phyloP scores from a whole-genome alignment of 2,888 invertebrate species.

The Lasioglossum morio region DNA sequence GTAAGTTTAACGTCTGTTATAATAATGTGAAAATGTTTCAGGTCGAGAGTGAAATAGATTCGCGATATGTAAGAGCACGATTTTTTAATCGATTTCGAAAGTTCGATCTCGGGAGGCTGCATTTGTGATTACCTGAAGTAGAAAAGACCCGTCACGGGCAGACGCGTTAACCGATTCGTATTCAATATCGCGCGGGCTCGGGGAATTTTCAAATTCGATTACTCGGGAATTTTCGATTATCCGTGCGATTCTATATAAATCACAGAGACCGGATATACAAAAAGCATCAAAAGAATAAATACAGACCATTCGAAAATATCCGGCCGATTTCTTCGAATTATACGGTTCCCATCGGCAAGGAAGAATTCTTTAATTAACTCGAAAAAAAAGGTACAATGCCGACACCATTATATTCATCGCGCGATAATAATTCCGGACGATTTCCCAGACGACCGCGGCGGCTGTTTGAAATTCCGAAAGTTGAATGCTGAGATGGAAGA shows the following conservation, averaged over 20 bases:
- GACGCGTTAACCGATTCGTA: not conserved
- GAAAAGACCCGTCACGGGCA: not conserved
- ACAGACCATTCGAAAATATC: not conserved
- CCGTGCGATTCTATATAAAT: not conserved
- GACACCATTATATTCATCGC: constrained; percentile 6
- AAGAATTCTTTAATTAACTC: constrained; percentile 10
- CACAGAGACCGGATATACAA: not conserved
- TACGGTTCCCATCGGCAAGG: not conserved
- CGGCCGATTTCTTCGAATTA: not conserved
- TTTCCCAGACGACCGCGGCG: constrained; percentile 50
- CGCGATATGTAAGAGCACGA: not conserved
- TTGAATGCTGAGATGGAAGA: constrained; percentile 60
- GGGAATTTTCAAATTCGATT: not conserved
- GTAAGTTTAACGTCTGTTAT: not conserved
- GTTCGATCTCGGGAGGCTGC: not conserved
- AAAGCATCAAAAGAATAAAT: not conserved
- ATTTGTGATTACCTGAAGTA: not conserved
- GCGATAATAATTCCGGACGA: constrained; percentile 36
- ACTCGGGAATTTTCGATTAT: not conserved
- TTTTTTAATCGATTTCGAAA: not conserved
- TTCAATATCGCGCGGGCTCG: not conserved
- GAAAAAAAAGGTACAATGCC: not conserved
- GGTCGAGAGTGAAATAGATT: not conserved
- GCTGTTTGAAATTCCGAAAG: constrained; percentile 52
- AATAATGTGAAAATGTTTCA: not conserved